Base-by-base conservation (phyloP, 64 coral and sea anemone genomes). In the Porites lutea region DNA sequence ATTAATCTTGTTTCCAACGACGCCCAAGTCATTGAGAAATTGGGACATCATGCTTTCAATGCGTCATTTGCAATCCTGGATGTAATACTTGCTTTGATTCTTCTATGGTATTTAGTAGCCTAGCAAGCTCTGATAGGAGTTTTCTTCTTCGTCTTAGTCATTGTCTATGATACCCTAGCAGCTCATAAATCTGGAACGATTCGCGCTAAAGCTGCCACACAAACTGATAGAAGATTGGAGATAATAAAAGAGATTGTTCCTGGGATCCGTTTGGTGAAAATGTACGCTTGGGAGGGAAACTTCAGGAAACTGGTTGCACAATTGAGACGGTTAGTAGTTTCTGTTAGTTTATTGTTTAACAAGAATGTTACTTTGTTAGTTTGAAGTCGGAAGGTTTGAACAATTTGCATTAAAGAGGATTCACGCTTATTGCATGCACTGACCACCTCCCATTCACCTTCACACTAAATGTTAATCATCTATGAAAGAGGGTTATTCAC, bases 1-100 rank as follows among this genome's bases (percentile, higher is more conserved):
- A 89, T 89, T 47, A 89, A 89, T 52, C 88, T 89, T n/a, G 88
- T 78, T 58, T 89, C 88, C 18, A 89, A 89, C 23, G 88, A 89
- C 61, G 59, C 65, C 4, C 74, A 89, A 67, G 50, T 59, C 6
- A 79, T 89, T 51, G 64, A 66, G 59, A 46, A 20, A 0, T 3
- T 46, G 45, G 49, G 88, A 45, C 21, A 69, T 71, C n/a, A 15
- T 4, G 62, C 5, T 6, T 57, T 7, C 43, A 23, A 50, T 59
- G 12, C 68, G 58, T 19, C 27, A 6, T 76, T 76, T 76, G 73
- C 51, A 51, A 15, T 48, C 6, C 47, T 92, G 1, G 82, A 86
- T n/a, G 67, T 92, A 5, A 0, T 65, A 5, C 18, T 68, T 0
- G 48, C 46, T 8, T 23, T 92, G 19, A 46, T 21, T 9, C 45